Evolutionary conservation across 2,888 invertebrate species (phyloP).

Genomic region (Sinelater perroti): DNA sequence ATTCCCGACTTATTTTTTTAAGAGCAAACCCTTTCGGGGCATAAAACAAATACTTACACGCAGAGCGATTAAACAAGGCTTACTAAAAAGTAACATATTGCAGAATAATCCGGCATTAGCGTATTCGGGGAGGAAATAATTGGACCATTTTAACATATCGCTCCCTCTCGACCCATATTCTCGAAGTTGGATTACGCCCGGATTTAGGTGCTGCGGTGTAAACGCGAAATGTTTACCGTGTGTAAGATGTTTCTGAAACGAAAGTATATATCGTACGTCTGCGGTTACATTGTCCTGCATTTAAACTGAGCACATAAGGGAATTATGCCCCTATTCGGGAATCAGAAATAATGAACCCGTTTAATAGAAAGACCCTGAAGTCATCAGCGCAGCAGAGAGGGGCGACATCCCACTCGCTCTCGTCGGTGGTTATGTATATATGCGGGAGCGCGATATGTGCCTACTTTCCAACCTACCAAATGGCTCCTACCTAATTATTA

Average conservation of each 20-base stretch:
- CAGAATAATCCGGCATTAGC: conserved; percentile 47
- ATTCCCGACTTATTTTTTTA: conserved; percentile 24
- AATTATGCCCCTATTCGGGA: conserved; percentile 1
- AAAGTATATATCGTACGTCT: conserved; percentile 15
- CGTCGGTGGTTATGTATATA: no score
- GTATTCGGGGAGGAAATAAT: conserved; percentile 48
- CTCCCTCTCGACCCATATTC: conserved; percentile 46
- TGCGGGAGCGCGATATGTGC: no score
- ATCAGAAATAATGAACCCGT: conserved; percentile 1
- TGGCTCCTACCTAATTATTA: no score
- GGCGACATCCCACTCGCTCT: no score
- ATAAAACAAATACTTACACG: conserved; percentile 31
- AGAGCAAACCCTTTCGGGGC: conserved; percentile 20
- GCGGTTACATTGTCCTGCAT: background rate
- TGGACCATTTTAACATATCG: conserved; percentile 49
- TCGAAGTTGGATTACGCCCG: conserved; percentile 43
- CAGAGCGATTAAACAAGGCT: conserved; percentile 36
- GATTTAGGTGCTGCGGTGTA: conserved; percentile 38
- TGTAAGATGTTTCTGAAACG: conserved; percentile 32
- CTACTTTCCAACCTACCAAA: no score
- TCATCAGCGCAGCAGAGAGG: background rate
- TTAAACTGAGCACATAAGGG: conserved; percentile 12
- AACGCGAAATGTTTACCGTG: conserved; percentile 35
- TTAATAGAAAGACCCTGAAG: conserved; percentile 5
- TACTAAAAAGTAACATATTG: conserved; percentile 46